A percentile compares a stretch with the other conserved stretches of the same genome.
Evolutionary conservation across 2,888 invertebrate genomes (phyloP).

Genomic region (Hartigia nigra): DNA sequence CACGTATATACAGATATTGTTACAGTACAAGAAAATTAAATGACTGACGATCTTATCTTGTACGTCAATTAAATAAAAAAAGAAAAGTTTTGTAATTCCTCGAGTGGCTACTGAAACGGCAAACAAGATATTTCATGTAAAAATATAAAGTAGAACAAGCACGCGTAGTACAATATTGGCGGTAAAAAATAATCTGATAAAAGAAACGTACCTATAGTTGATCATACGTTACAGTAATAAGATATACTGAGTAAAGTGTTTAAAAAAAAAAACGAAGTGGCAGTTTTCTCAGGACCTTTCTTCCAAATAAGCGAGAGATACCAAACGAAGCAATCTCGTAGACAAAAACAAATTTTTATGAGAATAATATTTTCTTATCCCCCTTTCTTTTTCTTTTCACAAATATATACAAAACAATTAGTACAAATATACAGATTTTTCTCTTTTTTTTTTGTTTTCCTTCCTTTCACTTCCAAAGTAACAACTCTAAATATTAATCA

Average conservation of each 20-base stretch:
- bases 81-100: neutral
- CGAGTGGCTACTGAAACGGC: neutral
- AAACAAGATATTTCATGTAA: neutral
- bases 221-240: neutral
- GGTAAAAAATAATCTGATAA: no score
- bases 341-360: neutral
- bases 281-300: neutral
- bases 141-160: no score
- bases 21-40: neutral
- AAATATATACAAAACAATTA: neutral
- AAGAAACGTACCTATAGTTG: neutral
- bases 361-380: neutral
- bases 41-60: neutral
- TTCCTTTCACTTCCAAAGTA: neutral
- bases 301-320: neutral
- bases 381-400: neutral
- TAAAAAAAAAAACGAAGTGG: neutral
- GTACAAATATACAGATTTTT: neutral
- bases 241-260: neutral
- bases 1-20: neutral
- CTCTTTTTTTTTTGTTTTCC: no score
- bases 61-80: neutral
- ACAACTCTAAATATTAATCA: neutral
- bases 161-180: no score
- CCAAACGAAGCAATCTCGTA: neutral